Evolutionary conservation across 2,888 invertebrate species (phyloP).

Genomic region (Archips crataeganus): DNA sequence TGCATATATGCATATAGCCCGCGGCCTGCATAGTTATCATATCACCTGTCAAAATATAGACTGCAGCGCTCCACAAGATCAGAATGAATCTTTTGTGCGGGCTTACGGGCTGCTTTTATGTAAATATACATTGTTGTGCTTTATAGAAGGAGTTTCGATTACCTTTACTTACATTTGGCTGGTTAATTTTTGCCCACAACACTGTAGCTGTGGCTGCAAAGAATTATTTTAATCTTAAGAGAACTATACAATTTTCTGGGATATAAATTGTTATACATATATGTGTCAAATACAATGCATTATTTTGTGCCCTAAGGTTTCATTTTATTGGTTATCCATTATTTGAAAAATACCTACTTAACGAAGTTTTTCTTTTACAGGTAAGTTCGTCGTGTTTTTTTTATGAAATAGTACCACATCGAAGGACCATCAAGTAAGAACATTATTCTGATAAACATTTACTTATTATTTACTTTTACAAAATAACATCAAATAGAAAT

Average conservation of each 20-base stretch:
- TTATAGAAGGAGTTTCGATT: slow-evolving; percentile 3
- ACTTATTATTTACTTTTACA: neutral
- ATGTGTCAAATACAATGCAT: too few species aligned
- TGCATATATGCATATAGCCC: slow-evolving; percentile 9
- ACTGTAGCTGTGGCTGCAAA: too few species aligned
- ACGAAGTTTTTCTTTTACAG: neutral
- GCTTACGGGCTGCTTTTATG: slow-evolving; percentile 17
- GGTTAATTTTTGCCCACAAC: neutral
- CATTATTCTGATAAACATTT: neutral
- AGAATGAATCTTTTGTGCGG: slow-evolving; percentile 16
- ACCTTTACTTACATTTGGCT: neutral
- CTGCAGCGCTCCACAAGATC: slow-evolving; percentile 16
- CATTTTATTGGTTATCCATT: too few species aligned
- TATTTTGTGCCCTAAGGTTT: too few species aligned
- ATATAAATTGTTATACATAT: too few species aligned
- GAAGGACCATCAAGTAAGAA: slow-evolving; percentile 1
- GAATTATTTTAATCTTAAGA: too few species aligned
- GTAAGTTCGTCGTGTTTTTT: neutral
- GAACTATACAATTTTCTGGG: too few species aligned
- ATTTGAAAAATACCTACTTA: neutral
- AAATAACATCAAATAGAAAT: too few species aligned
- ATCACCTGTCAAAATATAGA: slow-evolving; percentile 40
- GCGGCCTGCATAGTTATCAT: slow-evolving; percentile 31
- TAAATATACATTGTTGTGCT: slow-evolving; percentile 14
- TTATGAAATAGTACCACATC: neutral